Conservation (phyloP, 2,888 invertebrate species). For the Himalopsyche kuldschensis region DNA sequence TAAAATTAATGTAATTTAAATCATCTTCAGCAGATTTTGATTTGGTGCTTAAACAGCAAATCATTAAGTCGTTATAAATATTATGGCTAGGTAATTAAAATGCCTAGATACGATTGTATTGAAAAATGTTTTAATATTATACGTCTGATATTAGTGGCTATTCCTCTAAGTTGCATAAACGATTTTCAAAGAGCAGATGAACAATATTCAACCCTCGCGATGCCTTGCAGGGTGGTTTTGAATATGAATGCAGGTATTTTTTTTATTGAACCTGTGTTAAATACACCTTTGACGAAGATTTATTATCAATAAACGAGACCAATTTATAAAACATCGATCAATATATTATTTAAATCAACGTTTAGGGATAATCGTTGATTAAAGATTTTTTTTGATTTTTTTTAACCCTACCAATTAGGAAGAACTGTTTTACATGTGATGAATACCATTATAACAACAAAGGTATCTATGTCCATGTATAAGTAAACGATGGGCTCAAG, state of each 20-base stretch:
- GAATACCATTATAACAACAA: neutral
- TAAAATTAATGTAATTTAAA: too few relatives aligned
- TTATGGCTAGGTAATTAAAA: too few relatives aligned
- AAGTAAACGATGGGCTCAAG: too few relatives aligned
- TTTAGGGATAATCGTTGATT: slow-evolving; percentile 13
- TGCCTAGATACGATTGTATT: too few relatives aligned
- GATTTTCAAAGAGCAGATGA: neutral
- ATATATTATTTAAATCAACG: slow-evolving; percentile 38
- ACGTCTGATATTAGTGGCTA: neutral
- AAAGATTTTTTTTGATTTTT: neutral
- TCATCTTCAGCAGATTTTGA: too few relatives aligned
- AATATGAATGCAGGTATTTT: slow-evolving; percentile 18
- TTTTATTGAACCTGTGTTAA: slow-evolving; percentile 12
- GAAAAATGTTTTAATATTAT: neutral
- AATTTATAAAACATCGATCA: slow-evolving; percentile 36
- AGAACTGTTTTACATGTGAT: neutral
- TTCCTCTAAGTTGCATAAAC: neutral
- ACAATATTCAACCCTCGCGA: neutral
- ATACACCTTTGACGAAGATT: slow-evolving; percentile 35
- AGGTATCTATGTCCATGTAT: too few relatives aligned
- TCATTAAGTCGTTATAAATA: too few relatives aligned
- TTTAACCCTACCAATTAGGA: neutral
- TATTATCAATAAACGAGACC: slow-evolving; percentile 40
- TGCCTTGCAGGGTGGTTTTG: neutral
- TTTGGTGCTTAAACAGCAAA: too few relatives aligned